Conservation (phyloP, 1,140 invertebrate species). For the Lordiphosa collinella region DNA sequence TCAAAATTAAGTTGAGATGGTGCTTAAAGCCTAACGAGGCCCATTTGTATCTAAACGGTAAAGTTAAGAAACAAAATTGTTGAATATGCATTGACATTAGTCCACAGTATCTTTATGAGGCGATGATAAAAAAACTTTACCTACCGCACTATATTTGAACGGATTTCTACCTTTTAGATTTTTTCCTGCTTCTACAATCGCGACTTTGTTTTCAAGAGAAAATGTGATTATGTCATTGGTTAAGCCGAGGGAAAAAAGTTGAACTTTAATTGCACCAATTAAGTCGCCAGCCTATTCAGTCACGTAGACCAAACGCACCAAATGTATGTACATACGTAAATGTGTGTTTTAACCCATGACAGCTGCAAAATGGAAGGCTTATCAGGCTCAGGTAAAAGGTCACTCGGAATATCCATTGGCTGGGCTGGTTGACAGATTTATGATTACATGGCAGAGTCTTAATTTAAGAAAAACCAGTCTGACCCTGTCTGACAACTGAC, state of each 20-base stretch:
- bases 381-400: slow-evolving; percentile 51
- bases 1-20: no score
- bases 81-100: no score
- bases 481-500: slow-evolving; percentile 35
- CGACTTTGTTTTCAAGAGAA: no score
- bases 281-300: slow-evolving; percentile 17
- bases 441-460: slow-evolving; percentile 15
- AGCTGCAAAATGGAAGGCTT: slow-evolving; percentile 34
- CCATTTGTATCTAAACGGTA: no score
- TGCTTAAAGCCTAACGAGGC: no score
- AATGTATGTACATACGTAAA: slow-evolving; percentile 27
- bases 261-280: neutral
- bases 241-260: neutral
- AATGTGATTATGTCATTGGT: no score
- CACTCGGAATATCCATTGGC: slow-evolving; percentile 1
- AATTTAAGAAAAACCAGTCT: slow-evolving; percentile 31
- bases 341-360: slow-evolving; percentile 10
- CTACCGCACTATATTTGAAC: no score
- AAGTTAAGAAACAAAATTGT: no score
- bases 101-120: no score
- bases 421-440: slow-evolving; percentile 23
- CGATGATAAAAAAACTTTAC: no score
- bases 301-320: slow-evolving; percentile 39
- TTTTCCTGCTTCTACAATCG: no score
- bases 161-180: no score